Conservation (phyloP, 2,797 vertebrate genomes). For the Danionella dracula region DNA sequence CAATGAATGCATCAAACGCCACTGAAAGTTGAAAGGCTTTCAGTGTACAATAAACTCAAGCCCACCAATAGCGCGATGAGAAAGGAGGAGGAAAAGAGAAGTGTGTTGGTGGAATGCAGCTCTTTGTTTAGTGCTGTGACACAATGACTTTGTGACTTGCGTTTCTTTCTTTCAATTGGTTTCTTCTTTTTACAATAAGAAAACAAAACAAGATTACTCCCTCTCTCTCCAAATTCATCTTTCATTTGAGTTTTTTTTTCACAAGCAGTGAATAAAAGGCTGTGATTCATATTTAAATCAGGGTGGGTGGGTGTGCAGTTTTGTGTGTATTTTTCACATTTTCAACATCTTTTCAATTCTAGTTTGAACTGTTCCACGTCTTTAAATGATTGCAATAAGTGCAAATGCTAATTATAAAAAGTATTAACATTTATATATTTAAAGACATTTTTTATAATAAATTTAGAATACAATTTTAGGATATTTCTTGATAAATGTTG, state of each 20-base stretch:
- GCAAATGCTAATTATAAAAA: too few relatives aligned
- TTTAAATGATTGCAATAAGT: slow-evolving; percentile 21
- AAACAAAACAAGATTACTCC: slow-evolving; percentile 72
- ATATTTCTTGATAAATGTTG: too few relatives aligned
- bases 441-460: too few relatives aligned
- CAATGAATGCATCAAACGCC: too few relatives aligned
- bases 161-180: slow-evolving; percentile 32
- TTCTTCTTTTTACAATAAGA: slow-evolving; percentile 62
- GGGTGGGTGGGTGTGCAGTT: slow-evolving; percentile 32
- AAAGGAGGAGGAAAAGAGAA: slow-evolving; percentile 49
- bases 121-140: slow-evolving; percentile 54
- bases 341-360: slow-evolving; percentile 54
- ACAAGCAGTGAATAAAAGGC: slow-evolving; percentile 73
- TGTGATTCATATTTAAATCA: slow-evolving; percentile 80
- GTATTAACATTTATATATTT: too few relatives aligned
- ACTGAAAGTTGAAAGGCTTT: too few relatives aligned
- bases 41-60: too few relatives aligned
- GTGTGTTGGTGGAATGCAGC: slow-evolving; percentile 54
- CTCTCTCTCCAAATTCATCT: slow-evolving; percentile 41
- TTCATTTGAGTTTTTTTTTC: slow-evolving; percentile 55
- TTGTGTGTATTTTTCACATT: slow-evolving; percentile 14
- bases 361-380: slow-evolving; percentile 43
- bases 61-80: too few relatives aligned
- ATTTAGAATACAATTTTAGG: too few relatives aligned
- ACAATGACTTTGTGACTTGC: slow-evolving; percentile 78